phyloP scores from a whole-genome alignment of 1,140 invertebrate genomes.

The Chymomyza costata region DNA sequence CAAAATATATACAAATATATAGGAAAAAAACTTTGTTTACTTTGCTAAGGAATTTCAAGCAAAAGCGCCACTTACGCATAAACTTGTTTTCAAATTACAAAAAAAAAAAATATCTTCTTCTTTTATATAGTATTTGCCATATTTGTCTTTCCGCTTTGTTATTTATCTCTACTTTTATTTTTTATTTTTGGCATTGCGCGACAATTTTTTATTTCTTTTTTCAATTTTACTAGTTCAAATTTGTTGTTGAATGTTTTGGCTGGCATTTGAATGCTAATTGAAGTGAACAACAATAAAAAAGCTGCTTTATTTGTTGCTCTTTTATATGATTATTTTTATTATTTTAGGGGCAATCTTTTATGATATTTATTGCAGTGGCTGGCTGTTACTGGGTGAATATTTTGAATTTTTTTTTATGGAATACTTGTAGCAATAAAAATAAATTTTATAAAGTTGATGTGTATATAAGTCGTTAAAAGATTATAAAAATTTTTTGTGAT shows the following conservation, averaged over 20 bases:
- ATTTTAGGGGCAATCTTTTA: no score
- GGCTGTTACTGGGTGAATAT: no score
- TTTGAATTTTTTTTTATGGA: no score
- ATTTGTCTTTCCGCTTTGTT: constrained; percentile 13
- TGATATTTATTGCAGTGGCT: no score
- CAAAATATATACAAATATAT: no score
- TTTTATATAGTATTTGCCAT: constrained; percentile 5
- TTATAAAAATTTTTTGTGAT: no score
- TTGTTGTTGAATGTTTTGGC: constrained; percentile 44
- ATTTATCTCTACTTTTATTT: constrained; percentile 19
- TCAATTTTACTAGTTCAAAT: no score
- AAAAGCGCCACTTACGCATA: not conserved
- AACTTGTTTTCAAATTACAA: constrained; percentile 5
- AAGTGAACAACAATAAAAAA: constrained; percentile 7
- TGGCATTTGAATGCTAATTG: constrained; percentile 59
- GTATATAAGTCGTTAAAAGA: no score
- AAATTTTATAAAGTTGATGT: constrained; percentile 3
- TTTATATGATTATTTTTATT: no score
- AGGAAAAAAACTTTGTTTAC: no score
- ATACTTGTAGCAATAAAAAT: constrained; percentile 2
- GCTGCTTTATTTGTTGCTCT: not conserved
- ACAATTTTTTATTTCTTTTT: constrained; percentile 19
- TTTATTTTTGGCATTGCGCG: constrained; percentile 39
- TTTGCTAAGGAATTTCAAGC: not conserved
- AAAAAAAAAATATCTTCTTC: not conserved